phyloP scores from a whole-genome alignment of 2,888 invertebrate genomes.

The Hedychridium roseum region DNA sequence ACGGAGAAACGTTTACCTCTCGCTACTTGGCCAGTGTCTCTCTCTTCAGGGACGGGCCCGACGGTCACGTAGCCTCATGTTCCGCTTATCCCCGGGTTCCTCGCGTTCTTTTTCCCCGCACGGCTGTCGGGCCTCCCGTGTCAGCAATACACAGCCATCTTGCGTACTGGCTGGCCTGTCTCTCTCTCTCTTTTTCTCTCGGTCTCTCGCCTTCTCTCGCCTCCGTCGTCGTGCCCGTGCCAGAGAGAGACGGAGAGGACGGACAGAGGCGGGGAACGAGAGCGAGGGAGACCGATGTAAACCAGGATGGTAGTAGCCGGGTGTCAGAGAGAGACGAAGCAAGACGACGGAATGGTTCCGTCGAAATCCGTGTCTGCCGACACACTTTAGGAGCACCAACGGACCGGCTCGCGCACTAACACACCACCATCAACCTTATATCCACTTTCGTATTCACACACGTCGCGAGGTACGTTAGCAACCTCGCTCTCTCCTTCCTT shows the following conservation, averaged over 20 bases:
- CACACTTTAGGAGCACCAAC: constrained; percentile 31
- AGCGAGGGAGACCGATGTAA: background rate
- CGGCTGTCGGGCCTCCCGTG: constrained; percentile 40
- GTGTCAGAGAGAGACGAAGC: no score
- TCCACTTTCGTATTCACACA: no score
- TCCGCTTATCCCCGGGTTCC: constrained; percentile 36
- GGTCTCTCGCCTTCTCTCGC: constrained; percentile 33
- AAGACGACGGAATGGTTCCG: no score
- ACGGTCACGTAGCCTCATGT: constrained; percentile 51
- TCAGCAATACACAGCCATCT: constrained; percentile 54
- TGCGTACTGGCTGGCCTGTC: constrained; percentile 41
- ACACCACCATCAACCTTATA: constrained; percentile 8
- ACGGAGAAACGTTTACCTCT: constrained; percentile 34
- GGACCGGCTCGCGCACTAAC: constrained; percentile 25
- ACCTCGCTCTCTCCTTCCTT: no score
- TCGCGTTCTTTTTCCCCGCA: constrained; percentile 32
- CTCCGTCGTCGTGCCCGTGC: constrained; percentile 41
- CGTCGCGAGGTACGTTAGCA: no score
- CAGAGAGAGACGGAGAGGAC: constrained; percentile 21
- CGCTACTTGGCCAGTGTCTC: constrained; percentile 53
- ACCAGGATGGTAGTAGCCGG: no score
- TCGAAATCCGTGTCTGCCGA: constrained; percentile 33
- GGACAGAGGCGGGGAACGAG: constrained; percentile 4
- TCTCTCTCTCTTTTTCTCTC: constrained; percentile 19
- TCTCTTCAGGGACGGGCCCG: constrained; percentile 51